These are phyloP conservation scores for Chloroclysta siterata DNA, from an alignment of 2,888 invertebrate genomes.

Conservation along the genomic window DNA sequence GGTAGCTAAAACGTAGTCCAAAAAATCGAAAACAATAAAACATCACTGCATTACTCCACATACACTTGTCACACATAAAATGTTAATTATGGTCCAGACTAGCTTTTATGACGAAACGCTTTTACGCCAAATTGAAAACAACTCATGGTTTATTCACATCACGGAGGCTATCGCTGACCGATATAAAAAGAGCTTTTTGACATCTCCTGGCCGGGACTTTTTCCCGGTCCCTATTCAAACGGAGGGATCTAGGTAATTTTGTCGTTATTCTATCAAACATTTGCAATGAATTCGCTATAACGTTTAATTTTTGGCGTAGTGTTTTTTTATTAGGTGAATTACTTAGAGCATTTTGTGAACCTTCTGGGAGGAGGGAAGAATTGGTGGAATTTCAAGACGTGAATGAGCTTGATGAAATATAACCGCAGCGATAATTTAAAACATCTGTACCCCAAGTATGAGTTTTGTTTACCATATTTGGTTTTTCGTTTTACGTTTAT, in stretches of 20 bases:
- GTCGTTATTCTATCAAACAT: conserved; percentile 52
- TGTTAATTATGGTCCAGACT: conserved; percentile 73
- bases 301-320: conserved; percentile 57
- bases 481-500: too few relatives aligned
- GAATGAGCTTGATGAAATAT: too few relatives aligned
- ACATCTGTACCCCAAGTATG: too few relatives aligned
- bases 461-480: too few relatives aligned
- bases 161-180: conserved; percentile 61
- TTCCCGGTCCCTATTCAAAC: conserved; percentile 43
- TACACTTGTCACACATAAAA: conserved; percentile 65
- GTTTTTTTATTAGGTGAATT: conserved; percentile 46
- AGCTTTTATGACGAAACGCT: conserved; percentile 78
- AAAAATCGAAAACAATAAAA: conserved; percentile 40
- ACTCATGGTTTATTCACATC: conserved; percentile 82
- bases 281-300: conserved; percentile 52
- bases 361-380: neutral
- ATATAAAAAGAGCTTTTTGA: conserved; percentile 59
- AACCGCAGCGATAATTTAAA: too few relatives aligned
- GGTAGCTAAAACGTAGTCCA: neutral
- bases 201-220: conserved; percentile 45
- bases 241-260: conserved; percentile 49
- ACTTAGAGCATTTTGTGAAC: neutral
- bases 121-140: conserved; percentile 83
- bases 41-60: conserved; percentile 49
- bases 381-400: neutral